A percentile compares a stretch with the other conserved stretches of the same genome.
Conservation (phyloP, 2,888 invertebrate species). For the Muscina levida region DNA sequence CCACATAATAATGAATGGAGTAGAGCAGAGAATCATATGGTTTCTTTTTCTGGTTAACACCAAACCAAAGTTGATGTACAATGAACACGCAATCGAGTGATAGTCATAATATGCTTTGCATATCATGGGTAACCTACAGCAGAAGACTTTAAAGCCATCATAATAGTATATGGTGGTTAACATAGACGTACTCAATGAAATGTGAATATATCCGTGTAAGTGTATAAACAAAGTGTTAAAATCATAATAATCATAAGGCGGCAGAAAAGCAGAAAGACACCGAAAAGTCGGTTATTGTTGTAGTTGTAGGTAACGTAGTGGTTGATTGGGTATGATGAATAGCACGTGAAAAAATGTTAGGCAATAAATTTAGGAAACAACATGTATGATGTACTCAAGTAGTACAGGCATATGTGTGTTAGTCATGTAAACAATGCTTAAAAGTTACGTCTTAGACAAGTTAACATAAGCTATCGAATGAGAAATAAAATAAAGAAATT, state of each 20-base stretch:
- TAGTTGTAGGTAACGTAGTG: neutral
- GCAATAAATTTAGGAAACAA: slow-evolving; percentile 7
- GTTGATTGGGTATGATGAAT: neutral
- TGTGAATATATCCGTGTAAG: neutral
- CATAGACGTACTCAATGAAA: slow-evolving; percentile 46
- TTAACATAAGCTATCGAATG: no score
- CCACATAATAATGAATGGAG: slow-evolving; percentile 18
- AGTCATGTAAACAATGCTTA: slow-evolving; percentile 15
- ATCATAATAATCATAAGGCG: neutral
- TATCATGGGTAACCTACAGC: neutral
- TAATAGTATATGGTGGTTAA: neutral
- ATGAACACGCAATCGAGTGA: slow-evolving; percentile 46
- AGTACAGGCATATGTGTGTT: no score
- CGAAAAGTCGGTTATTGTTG: slow-evolving; percentile 5
- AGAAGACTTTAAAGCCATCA: neutral
- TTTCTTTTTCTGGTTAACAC: slow-evolving; percentile 25
- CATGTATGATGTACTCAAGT: no score
- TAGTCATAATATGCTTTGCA: slow-evolving; percentile 12
- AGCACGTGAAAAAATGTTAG: slow-evolving; percentile 20
- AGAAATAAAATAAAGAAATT: no score
- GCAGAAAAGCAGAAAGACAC: neutral
- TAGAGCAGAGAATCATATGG: neutral
- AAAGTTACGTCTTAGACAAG: no score
- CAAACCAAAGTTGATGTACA: slow-evolving; percentile 4
- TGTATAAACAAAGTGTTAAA: slow-evolving; percentile 50